These are phyloP conservation scores for Vespertilio murinus DNA, from an alignment of 2,797 vertebrate species.

Conservation along the genomic window DNA sequence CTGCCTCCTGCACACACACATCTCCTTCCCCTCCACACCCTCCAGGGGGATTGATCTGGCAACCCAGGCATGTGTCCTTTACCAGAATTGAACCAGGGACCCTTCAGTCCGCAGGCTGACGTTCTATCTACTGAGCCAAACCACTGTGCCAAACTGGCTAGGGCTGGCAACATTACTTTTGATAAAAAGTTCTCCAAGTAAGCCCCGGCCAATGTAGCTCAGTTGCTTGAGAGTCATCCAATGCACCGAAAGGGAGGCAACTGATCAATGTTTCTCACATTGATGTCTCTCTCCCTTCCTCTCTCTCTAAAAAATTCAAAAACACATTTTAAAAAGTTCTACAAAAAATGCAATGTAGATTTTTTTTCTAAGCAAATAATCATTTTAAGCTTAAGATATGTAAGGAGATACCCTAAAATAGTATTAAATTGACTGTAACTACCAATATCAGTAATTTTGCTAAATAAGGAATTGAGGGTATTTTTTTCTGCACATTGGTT, in stretches of 20 bases:
- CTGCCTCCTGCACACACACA: too few species aligned
- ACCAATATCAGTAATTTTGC: constrained; percentile 9
- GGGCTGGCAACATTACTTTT: neutral
- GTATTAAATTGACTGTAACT: constrained; percentile 11
- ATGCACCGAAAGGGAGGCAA: neutral
- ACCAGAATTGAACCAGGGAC: too few species aligned
- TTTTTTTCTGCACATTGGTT: neutral
- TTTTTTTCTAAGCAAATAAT: neutral
- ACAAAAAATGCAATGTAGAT: constrained; percentile 21
- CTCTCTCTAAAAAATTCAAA: neutral
- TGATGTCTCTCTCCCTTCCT: neutral
- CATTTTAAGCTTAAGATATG: constrained; percentile 12
- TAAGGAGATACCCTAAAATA: constrained; percentile 38
- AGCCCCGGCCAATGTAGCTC: neutral
- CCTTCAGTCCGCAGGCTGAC: too few species aligned
- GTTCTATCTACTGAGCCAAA: neutral
- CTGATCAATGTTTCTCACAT: neutral
- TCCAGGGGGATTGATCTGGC: neutral
- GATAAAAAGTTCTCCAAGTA: neutral
- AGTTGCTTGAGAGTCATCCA: neutral
- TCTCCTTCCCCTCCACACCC: too few species aligned
- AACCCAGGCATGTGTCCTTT: neutral
- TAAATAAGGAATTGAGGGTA: neutral
- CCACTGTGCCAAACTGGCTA: neutral
- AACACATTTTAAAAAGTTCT: neutral